These are phyloP conservation scores for Galleria mellonella DNA, from an alignment of 1,140 invertebrate species.

Conservation along the genomic window DNA sequence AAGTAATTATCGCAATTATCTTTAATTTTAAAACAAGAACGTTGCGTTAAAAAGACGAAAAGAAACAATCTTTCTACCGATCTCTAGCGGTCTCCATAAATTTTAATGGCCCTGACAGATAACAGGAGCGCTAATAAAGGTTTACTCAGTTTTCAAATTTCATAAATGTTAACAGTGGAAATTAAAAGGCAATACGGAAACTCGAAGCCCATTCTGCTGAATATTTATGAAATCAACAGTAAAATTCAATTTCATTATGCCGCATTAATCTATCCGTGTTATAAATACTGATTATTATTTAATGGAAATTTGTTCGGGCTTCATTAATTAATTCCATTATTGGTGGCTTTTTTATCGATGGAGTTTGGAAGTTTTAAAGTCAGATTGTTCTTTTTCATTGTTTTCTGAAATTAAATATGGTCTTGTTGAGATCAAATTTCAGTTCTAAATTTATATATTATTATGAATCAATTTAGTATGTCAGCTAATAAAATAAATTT, in stretches of 20 bases:
- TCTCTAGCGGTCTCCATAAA: too few relatives aligned
- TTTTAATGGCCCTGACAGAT: constrained; percentile 3
- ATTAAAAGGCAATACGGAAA: constrained; percentile 45
- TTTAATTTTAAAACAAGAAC: too few relatives aligned
- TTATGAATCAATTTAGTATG: too few relatives aligned
- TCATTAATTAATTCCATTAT: neutral
- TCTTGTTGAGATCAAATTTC: too few relatives aligned
- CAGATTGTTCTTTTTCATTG: too few relatives aligned
- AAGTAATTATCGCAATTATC: too few relatives aligned
- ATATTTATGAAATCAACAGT: constrained; percentile 55
- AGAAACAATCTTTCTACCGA: neutral
- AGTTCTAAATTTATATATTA: too few relatives aligned
- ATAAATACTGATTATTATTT: constrained; percentile 40
- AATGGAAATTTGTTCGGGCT: constrained; percentile 5
- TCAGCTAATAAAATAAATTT: too few relatives aligned
- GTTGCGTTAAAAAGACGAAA: too few relatives aligned
- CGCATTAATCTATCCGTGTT: constrained; percentile 41
- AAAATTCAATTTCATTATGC: constrained; percentile 42
- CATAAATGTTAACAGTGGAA: constrained; percentile 39
- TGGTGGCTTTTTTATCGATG: too few relatives aligned
- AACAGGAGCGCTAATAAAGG: constrained; percentile 2
- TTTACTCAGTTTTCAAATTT: constrained; percentile 3
- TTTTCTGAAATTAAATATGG: too few relatives aligned
- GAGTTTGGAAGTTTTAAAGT: too few relatives aligned
- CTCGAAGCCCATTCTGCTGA: constrained; percentile 39